phyloP scores from a whole-genome alignment of 1,140 invertebrate species.

The Archivesica marissinica region DNA sequence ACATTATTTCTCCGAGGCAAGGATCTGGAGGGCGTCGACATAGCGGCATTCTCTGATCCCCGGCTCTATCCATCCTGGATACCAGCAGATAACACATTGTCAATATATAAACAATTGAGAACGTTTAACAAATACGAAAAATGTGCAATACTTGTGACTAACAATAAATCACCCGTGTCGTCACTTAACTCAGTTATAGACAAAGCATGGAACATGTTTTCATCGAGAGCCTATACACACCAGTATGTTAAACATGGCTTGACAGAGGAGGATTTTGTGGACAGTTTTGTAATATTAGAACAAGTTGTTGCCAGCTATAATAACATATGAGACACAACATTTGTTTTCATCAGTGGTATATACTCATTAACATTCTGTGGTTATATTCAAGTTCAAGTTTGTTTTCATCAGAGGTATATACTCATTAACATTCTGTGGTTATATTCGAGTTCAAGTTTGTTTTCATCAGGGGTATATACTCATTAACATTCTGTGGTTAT shows the following conservation, averaged over 20 bases:
- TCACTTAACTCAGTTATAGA: constrained; percentile 78
- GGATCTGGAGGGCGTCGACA: constrained; percentile 70
- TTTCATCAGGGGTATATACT: no score
- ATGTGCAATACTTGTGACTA: constrained; percentile 79
- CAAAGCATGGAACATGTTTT: constrained; percentile 84
- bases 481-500: no score
- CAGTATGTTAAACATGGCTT: constrained; percentile 83
- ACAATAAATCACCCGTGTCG: constrained; percentile 75
- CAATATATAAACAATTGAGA: constrained; percentile 69
- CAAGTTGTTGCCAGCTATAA: constrained; percentile 82
- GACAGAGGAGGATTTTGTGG: constrained; percentile 82
- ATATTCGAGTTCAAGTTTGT: no score
- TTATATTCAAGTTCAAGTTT: no score
- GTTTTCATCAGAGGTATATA: no score
- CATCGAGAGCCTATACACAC: constrained; percentile 82
- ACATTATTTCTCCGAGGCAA: constrained; percentile 80
- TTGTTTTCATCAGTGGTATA: no score
- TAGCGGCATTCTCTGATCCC: constrained; percentile 74
- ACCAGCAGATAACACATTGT: constrained; percentile 66
- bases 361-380: no score
- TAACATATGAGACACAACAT: constrained; percentile 71
- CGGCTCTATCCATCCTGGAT: constrained; percentile 80
- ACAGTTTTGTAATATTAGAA: constrained; percentile 82
- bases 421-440: no score
- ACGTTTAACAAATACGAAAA: constrained; percentile 82